These are phyloP conservation scores for Elachura formosa DNA, from an alignment of 2,113 vertebrate species.

Conservation along the genomic window DNA sequence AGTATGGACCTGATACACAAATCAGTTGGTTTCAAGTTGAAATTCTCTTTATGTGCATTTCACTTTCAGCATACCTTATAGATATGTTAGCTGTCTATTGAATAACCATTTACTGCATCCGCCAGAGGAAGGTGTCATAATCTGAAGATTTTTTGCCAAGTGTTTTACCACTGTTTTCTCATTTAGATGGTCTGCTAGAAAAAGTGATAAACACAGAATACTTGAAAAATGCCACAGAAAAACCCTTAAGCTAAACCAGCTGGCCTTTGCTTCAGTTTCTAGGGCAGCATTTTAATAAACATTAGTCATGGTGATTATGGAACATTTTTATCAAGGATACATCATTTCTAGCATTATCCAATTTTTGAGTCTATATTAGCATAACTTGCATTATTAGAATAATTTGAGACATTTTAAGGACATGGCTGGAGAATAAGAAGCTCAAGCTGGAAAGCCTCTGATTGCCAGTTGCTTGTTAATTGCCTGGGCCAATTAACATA, in stretches of 20 bases:
- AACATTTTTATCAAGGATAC: slow-evolving; percentile 55
- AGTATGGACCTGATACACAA: neutral
- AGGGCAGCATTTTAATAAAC: slow-evolving; percentile 55
- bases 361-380: slow-evolving; percentile 30
- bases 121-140: neutral
- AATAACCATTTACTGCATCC: neutral
- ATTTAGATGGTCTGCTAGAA: slow-evolving; percentile 18
- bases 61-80: neutral
- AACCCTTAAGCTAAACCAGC: slow-evolving; percentile 42
- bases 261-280: slow-evolving; percentile 47
- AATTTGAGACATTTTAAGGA: slow-evolving; percentile 53
- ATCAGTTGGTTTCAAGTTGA: neutral
- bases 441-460: neutral
- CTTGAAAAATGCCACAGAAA: slow-evolving; percentile 43
- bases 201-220: slow-evolving; percentile 43
- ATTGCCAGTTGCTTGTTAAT: neutral
- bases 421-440: slow-evolving; percentile 23
- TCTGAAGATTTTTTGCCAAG: slow-evolving; percentile 12
- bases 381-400: slow-evolving; percentile 41
- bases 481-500: slow-evolving; percentile 39
- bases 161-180: slow-evolving; percentile 16
- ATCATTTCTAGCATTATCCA: slow-evolving; percentile 44
- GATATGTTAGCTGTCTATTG: neutral
- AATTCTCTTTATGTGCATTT: neutral
- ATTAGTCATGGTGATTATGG: slow-evolving; percentile 55